Evolutionary conservation across 1,140 invertebrate genomes (phyloP), one percentile per base, ranked within the genome.

Genomic region (Formica exsecta): DNA sequence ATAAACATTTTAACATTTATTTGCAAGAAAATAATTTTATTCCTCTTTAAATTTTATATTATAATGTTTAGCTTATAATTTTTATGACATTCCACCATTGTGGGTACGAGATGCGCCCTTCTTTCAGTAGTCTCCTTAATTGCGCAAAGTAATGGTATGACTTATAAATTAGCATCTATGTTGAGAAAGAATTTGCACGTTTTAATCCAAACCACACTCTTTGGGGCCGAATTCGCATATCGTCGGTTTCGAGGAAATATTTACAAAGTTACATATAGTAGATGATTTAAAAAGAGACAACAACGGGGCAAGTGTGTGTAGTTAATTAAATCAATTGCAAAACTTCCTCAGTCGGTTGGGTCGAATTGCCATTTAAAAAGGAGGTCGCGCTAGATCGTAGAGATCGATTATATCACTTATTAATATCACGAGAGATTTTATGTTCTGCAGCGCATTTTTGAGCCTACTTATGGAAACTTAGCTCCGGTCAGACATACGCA

Each of bases 401-500:
- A 70, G 59, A 80, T 70, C 36, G 77, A 80, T 80, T 80, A 44
- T 80, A 51, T 80, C 65, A 25, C 36, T 80, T 70, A 70, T 80
- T 80, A 80, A 80, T 77, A 70, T 70, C 77, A 22, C 65, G 29
- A 19, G 77, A 70, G 25, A 80, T 80, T 80, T 80, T 80, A 36
- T 48, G 48, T 80, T 68, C 76, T 68, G 64, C 32, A 32, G 7
- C 11, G 29, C 77, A 80, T 80, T 80, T 80, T 80, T 80, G 36
- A 57, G 32, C 65, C 77, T 80, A 80, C 48, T 80, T 80, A 68
- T 57, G 22, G 77, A 80, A 80, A 80, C 48, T 70, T 80, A 80
- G 77, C 77, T 80, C 77, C 77, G 77, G 77, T 16, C 77, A 70
- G 64, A 57, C 51, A 80, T 80, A 80, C 64, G 77, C 51, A 80